Base-by-base conservation (phyloP, 2,888 invertebrate genomes). In the Amorpha juglandis region DNA sequence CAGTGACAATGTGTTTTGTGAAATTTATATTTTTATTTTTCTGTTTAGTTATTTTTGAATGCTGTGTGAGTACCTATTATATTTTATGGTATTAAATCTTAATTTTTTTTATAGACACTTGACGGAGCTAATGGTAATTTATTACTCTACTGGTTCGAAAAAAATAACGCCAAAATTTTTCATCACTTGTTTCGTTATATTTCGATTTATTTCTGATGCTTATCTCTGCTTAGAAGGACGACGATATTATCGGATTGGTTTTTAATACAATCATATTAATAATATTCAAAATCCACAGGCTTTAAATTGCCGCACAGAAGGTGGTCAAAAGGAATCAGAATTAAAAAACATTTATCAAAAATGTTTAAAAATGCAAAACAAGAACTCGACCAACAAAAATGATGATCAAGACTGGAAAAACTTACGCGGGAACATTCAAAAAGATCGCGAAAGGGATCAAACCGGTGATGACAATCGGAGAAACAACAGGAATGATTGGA, bases 231-330 rank as follows among this genome's bases (percentile, higher is more conserved):
- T 27, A 27, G 27, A 27, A 27, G 27, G 4, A 27, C n/a, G n/a
- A n/a, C n/a, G n/a, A n/a, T n/a, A n/a, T n/a, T n/a, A n/a, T n/a
- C n/a, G n/a, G n/a, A n/a, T n/a, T 38, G 7, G 7, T 38, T 38
- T 38, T 38, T 6, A 27, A 27, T 38, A 38, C 38, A 38, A 9
- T 1, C 7, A 9, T 38, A 38, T 7, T 38, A 66, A 42, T 50
- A 21, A 47, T 63, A 21, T 64, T 47, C 63, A 38, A 64, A n/a
- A 62, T 58, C 67, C 53, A 68, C 73, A 95, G 94, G 89, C 93
- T 9, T 76, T 96, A 27, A 95, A 91, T 76, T 96, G 96, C 73
- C 94, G 94, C 12, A 91, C 94, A 0, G 94, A 94, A 62, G 94
- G 94, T 65, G 94, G 95, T 33, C 92, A 94, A n/a, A 91, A 93